A percentile compares a stretch with the other conserved stretches of the same genome.
Conservation (phyloP, 2,797 vertebrate genomes). For the Dendrocincla tyrannina region DNA sequence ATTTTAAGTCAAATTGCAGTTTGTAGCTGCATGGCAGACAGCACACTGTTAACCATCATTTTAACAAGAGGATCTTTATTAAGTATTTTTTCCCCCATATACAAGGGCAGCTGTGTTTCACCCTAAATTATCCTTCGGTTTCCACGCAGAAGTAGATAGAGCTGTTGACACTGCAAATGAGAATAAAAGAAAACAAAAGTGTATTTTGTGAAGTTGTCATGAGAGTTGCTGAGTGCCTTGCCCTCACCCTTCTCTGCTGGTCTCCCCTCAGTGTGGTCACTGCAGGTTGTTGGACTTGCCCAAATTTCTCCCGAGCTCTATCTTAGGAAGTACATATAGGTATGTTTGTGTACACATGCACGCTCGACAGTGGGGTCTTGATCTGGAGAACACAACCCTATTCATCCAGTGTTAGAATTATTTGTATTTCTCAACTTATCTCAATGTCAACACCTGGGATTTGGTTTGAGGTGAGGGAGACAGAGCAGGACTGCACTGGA, state of each 20-base stretch:
- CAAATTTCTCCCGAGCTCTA: not conserved
- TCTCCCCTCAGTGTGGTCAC: not conserved
- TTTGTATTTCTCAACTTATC: slow-evolving; percentile 47
- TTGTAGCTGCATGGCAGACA: slow-evolving; percentile 75
- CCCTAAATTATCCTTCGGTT: slow-evolving; percentile 76
- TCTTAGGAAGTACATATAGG: not conserved
- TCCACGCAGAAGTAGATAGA: slow-evolving; percentile 73
- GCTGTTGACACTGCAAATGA: slow-evolving; percentile 76
- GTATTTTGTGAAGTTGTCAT: not conserved
- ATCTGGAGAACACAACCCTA: slow-evolving; percentile 48
- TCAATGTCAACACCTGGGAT: slow-evolving; percentile 20
- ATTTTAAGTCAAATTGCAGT: slow-evolving; percentile 82
- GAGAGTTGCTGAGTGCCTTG: not conserved
- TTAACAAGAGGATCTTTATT: slow-evolving; percentile 83
- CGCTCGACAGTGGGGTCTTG: not conserved
- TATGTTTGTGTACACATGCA: not conserved
- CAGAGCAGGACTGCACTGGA: not conserved
- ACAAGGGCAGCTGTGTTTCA: slow-evolving; percentile 80
- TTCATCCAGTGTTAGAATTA: slow-evolving; percentile 33
- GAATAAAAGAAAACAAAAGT: slow-evolving; percentile 65
- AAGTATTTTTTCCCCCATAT: slow-evolving; percentile 69
- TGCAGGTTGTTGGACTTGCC: not conserved
- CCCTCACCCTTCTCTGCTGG: not conserved
- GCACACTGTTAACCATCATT: slow-evolving; percentile 79
- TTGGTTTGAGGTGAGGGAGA: not conserved